phyloP scores from a whole-genome alignment of 2,888 invertebrate species.

The Sympetrum striolatum region DNA sequence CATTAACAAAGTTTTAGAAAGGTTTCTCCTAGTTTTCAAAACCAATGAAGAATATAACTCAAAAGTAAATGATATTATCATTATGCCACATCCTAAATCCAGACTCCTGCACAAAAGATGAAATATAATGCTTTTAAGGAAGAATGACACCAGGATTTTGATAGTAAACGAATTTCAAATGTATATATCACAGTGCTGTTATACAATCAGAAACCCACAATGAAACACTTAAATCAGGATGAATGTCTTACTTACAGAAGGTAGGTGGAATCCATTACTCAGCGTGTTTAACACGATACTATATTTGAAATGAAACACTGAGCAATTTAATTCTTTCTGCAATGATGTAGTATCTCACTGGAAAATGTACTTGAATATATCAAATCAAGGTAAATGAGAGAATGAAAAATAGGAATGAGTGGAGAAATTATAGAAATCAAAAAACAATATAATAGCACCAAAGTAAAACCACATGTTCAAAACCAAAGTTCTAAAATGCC shows the following conservation, averaged over 20 bases:
- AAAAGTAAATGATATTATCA: background rate
- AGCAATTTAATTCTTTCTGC: background rate
- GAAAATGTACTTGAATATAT: too few relatives aligned
- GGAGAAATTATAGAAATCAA: too few relatives aligned
- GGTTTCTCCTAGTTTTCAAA: background rate
- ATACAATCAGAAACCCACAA: background rate
- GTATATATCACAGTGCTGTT: conserved; percentile 2
- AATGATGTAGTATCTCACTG: background rate
- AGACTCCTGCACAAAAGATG: background rate
- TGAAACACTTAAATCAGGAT: background rate
- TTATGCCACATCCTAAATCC: background rate
- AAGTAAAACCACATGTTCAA: too few relatives aligned
- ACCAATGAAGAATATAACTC: background rate
- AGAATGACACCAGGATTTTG: background rate
- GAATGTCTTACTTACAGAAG: background rate
- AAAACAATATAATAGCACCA: too few relatives aligned
- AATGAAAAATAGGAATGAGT: too few relatives aligned
- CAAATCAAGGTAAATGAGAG: too few relatives aligned
- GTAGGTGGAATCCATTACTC: background rate
- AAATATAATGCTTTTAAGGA: background rate
- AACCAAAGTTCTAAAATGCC: too few relatives aligned
- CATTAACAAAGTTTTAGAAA: background rate
- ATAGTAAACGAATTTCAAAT: background rate
- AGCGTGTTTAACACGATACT: background rate
- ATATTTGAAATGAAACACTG: background rate